Evolutionary conservation across 2,113 vertebrate species (phyloP).

Genomic region (human): GRCh38 chr5:139858501-139859000

Average conservation of each 20-base stretch:
- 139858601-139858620: background rate
- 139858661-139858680: background rate
- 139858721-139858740: background rate
- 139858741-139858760: background rate
- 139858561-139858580: background rate
- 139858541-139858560: background rate
- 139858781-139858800: background rate
- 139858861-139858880: background rate
- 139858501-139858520: background rate
- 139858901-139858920: background rate
- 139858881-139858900: background rate
- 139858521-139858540: background rate
- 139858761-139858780: background rate
- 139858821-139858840: background rate
- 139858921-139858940: background rate
- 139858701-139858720: fast-evolving
- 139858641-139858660: too few relatives aligned
- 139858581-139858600: background rate
- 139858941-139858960: background rate
- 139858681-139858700: background rate
- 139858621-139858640: background rate
- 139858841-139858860: background rate
- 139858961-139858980: background rate
- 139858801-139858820: background rate
- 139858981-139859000: background rate